Conservation (phyloP, 2,113 vertebrate species). For the human region GRCh38 chr7:134887501-134888000, state of each 20-base stretch:
- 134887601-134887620: neutral
- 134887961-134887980: constrained; percentile 55
- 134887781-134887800: too few species aligned
- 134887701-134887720: neutral
- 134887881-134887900: neutral
- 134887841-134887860: neutral
- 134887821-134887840: too few species aligned
- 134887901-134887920: neutral
- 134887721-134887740: too few species aligned
- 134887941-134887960: constrained; percentile 40
- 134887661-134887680: neutral
- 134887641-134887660: neutral
- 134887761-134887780: too few species aligned
- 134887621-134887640: neutral
- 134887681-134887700: neutral
- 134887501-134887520: neutral
- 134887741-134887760: too few species aligned
- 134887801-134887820: too few species aligned
- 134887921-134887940: neutral
- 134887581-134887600: neutral
- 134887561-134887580: neutral
- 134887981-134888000: constrained; percentile 51
- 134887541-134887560: constrained; percentile 3
- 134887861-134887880: too few species aligned
- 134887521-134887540: neutral